Conservation (phyloP, 2,888 invertebrate species). For the Harpagoxenus sublaevis region DNA sequence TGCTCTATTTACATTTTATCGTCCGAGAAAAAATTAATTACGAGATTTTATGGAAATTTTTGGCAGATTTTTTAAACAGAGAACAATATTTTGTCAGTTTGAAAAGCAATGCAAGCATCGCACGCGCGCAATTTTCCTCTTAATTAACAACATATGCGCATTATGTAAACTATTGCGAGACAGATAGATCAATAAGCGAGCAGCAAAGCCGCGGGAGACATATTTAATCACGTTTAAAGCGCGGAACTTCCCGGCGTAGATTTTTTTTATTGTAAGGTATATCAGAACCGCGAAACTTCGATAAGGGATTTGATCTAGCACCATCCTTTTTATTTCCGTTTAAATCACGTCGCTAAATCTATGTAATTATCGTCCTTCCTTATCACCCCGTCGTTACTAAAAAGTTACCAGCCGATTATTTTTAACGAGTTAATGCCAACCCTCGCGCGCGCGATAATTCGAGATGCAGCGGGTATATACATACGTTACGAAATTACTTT, state of each 20-base stretch:
- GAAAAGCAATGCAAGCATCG: background rate
- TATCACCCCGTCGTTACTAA: background rate
- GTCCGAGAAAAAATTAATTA: background rate
- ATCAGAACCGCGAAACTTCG: background rate
- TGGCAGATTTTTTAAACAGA: background rate
- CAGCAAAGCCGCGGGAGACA: background rate
- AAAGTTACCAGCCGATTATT: background rate
- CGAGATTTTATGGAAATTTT: background rate
- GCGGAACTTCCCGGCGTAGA: background rate
- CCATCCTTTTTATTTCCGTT: background rate
- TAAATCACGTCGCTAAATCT: background rate
- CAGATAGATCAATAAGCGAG: constrained; percentile 17
- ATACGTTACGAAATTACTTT: constrained; percentile 30
- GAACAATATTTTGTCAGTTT: background rate
- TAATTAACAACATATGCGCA: background rate
- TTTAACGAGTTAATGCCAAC: constrained; percentile 21
- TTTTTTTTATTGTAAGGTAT: too few relatives aligned
- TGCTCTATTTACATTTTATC: background rate
- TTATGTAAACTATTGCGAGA: constrained; percentile 28
- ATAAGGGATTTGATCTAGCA: background rate
- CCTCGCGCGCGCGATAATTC: background rate
- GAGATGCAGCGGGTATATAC: background rate
- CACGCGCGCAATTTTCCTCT: background rate
- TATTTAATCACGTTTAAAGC: constrained; percentile 14
- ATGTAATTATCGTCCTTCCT: background rate